Evolutionary conservation across 1,140 invertebrate species (phyloP).

Genomic region (Philopotamus ludificatus): DNA sequence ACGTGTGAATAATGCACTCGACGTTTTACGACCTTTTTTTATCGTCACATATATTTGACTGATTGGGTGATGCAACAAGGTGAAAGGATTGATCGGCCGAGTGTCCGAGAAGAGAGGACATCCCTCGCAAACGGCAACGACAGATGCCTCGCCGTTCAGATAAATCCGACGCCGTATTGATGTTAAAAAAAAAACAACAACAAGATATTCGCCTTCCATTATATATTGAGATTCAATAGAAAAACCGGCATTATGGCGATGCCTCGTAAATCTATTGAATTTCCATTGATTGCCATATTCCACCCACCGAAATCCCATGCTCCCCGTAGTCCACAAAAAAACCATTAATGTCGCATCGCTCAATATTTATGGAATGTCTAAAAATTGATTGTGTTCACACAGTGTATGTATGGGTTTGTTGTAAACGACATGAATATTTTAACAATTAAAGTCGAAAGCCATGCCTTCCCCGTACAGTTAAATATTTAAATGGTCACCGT

Average conservation of each 20-base stretch:
- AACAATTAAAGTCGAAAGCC: background rate
- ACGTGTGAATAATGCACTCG: constrained; percentile 28
- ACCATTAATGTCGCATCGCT: no score
- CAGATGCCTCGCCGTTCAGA: background rate
- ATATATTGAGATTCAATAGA: no score
- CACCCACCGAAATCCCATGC: no score
- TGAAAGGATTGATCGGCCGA: background rate
- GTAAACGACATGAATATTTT: background rate
- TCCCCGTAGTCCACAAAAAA: no score
- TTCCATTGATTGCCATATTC: no score
- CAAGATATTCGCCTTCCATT: no score
- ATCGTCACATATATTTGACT: constrained; percentile 14
- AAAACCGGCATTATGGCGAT: no score
- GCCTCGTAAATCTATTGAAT: no score
- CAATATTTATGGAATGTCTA: background rate
- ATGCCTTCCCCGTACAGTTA: no score
- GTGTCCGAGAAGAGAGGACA: background rate
- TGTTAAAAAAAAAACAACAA: background rate
- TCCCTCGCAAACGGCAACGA: background rate
- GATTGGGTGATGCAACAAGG: background rate
- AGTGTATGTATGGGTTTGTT: background rate
- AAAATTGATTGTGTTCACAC: background rate
- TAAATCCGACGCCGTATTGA: no score
- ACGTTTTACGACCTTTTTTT: constrained; percentile 16
- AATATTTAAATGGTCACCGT: no score